phyloP scores from a whole-genome alignment of 2,888 invertebrate genomes.

The Papilio elwesi region DNA sequence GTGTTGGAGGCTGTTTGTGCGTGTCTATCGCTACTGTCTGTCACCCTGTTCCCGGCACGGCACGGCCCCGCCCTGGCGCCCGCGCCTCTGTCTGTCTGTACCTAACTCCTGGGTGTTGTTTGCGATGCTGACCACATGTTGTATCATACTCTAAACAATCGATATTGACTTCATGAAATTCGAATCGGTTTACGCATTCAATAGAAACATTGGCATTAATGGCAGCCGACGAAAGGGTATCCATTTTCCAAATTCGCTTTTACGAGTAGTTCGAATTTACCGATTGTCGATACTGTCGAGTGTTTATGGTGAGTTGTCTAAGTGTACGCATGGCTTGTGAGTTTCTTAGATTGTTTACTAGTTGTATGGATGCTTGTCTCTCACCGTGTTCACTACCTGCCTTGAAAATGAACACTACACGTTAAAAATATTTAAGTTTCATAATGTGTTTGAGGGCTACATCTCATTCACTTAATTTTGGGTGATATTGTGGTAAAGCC shows the following conservation, averaged over 20 bases:
- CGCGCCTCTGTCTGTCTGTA: constrained; percentile 63
- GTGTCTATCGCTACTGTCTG: constrained; percentile 71
- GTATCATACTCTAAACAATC: constrained; percentile 67
- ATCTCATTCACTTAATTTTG: not conserved
- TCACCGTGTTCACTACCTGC: constrained; percentile 62
- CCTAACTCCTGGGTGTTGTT: constrained; percentile 72
- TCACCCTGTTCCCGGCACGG: constrained; percentile 59
- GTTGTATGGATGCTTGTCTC: constrained; percentile 57
- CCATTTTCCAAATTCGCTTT: constrained; percentile 70
- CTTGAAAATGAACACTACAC: constrained; percentile 62
- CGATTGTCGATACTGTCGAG: constrained; percentile 78
- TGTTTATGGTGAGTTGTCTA: constrained; percentile 73
- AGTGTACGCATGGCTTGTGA: constrained; percentile 70
- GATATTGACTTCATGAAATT: constrained; percentile 72
- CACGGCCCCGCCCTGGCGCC: constrained; percentile 42
- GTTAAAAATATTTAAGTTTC: not conserved
- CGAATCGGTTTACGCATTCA: constrained; percentile 44
- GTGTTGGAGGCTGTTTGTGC: constrained; percentile 65
- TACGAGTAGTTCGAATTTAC: constrained; percentile 74
- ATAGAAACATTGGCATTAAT: constrained; percentile 72
- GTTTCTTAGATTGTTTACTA: constrained; percentile 51
- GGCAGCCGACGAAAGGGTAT: constrained; percentile 82
- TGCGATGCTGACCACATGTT: constrained; percentile 77
- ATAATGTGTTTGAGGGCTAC: not conserved
- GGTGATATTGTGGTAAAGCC: constrained; percentile 1